Conservation (phyloP, 2,888 invertebrate genomes). For the Poecilus cupreus region DNA sequence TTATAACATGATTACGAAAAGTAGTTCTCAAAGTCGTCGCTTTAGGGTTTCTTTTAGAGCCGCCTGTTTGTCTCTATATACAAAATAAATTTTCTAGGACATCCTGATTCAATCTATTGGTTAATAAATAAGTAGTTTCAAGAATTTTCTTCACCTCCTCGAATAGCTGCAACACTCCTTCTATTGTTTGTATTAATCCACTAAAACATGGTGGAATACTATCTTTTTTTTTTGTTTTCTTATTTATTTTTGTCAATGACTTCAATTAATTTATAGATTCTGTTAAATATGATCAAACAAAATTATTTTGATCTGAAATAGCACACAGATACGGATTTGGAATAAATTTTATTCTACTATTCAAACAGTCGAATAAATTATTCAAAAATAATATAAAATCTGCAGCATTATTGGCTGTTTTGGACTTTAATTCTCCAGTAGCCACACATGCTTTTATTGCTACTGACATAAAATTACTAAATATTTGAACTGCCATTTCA, state of each 20-base stretch:
- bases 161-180: neutral
- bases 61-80: slow-evolving; percentile 59
- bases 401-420: slow-evolving; percentile 34
- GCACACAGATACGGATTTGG: slow-evolving; percentile 15
- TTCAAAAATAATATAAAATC: slow-evolving; percentile 44
- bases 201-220: neutral
- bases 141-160: neutral
- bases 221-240: neutral
- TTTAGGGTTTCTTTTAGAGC: slow-evolving; percentile 61
- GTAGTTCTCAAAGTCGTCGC: slow-evolving; percentile 57
- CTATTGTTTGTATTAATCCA: neutral
- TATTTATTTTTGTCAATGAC: neutral
- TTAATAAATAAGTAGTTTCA: neutral
- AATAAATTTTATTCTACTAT: slow-evolving; percentile 1
- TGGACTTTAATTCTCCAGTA: slow-evolving; percentile 9
- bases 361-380: slow-evolving; percentile 44
- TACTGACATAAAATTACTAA: slow-evolving; percentile 29
- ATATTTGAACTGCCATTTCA: slow-evolving; percentile 47
- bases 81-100: too few species aligned
- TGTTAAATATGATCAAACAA: neutral
- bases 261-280: neutral
- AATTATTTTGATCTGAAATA: neutral
- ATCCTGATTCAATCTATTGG: too few species aligned
- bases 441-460: slow-evolving; percentile 35
- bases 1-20: slow-evolving; percentile 60